Evolutionary conservation across 1,140 invertebrate genomes (phyloP), one percentile per base, ranked within the genome.

Genomic region (Aradophagus sp.): DNA sequence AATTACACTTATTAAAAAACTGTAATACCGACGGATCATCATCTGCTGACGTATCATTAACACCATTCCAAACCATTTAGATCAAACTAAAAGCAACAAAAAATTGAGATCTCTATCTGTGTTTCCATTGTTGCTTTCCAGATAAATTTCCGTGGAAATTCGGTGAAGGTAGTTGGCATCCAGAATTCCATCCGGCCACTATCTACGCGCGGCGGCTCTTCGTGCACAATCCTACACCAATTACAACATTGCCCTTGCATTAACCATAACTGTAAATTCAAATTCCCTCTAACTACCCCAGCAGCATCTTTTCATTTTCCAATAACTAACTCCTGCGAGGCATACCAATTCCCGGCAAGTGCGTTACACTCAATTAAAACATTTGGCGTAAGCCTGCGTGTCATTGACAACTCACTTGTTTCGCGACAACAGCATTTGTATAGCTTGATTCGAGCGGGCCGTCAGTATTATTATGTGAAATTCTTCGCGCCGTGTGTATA

Each of bases 381-480:
- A 56, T 62, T 62, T 5, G 26, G 16, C 55, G n/a, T 41, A 32
- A n/a, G 5, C 12, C 44, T 16, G 13, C 19, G 34, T 19, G 45
- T 44, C 59, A 53, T 61, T 65, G 55, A 72, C 61, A 61, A 66
- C 47, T 65, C 27, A 65, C 48, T 65, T 26, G 44, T 11, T 32
- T 44, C 32, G 15, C 48, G 50, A 62, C 66, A 55, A 13, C 56
- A 35, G 36, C 45, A 27, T 13, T 50, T 53, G 47, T 58, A 68
- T 35, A 16, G 32, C 11, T 15, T 5, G 13, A 16, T n/a, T 35
- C 32, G 38, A 23, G 15, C 15, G 29, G n/a, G 2, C 5, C 19
- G 36, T 27, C 44, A 23, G 42, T 50, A 52, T 62, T 62, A 72
- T 72, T 61, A 66, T 36, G 38, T 52, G 69, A 50, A 62, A 72